phyloP scores from a whole-genome alignment of 2,113 vertebrate species.

The Xyliphius kryptos region DNA sequence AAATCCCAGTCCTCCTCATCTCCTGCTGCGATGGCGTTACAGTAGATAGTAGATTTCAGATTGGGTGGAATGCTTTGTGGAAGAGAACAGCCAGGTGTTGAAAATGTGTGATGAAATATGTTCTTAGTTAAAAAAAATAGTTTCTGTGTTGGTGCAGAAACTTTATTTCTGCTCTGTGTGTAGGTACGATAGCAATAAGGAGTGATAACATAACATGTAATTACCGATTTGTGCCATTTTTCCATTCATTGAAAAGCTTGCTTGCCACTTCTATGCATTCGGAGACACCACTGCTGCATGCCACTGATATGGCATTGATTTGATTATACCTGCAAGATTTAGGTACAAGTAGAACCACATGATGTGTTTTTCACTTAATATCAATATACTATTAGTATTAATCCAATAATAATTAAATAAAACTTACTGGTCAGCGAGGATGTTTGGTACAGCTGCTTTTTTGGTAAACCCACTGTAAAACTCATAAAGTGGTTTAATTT shows the following conservation, averaged over 20 bases:
- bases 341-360: background rate
- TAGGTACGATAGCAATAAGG: no score
- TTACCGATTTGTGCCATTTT: slow-evolving; percentile 33
- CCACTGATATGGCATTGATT: slow-evolving; percentile 65
- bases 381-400: background rate
- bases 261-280: slow-evolving; percentile 55
- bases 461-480: slow-evolving; percentile 48
- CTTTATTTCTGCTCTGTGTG: no score
- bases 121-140: no score
- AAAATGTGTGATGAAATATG: no score
- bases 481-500: slow-evolving; percentile 61
- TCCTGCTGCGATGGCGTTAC: slow-evolving; percentile 72
- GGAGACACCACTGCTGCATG: slow-evolving; percentile 64
- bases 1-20: slow-evolving; percentile 76
- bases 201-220: background rate
- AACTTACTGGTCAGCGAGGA: slow-evolving; percentile 75
- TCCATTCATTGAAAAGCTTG: slow-evolving; percentile 35
- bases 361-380: background rate
- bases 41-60: slow-evolving; percentile 77
- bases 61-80: slow-evolving; percentile 67
- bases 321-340: slow-evolving; percentile 70
- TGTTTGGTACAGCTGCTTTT: fast-evolving
- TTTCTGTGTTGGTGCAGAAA: no score
- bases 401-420: background rate
- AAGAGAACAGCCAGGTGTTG: no score